phyloP scores from a whole-genome alignment of 2,113 vertebrate species.

The Sciurus niger region DNA sequence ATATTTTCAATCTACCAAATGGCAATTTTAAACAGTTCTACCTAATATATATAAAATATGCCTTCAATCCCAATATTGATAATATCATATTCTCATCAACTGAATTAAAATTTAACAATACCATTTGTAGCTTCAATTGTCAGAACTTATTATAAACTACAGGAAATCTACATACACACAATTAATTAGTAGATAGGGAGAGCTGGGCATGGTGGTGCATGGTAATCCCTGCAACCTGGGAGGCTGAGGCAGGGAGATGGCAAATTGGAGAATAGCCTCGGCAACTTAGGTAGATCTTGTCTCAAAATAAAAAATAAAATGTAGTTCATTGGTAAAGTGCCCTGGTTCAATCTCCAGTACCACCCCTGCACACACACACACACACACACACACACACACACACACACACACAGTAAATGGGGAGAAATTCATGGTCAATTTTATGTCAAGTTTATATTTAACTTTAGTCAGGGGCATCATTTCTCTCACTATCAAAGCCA shows the following conservation, averaged over 20 bases:
- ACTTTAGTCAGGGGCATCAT: constrained; percentile 38
- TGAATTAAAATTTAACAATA: neutral
- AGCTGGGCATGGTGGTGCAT: no score
- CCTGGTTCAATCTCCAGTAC: no score
- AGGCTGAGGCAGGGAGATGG: no score
- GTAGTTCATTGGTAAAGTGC: no score
- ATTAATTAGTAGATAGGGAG: neutral
- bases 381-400: no score
- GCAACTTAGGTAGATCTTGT: no score
- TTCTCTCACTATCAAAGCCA: constrained; percentile 56
- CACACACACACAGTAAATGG: neutral
- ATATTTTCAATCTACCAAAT: neutral
- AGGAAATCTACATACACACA: neutral
- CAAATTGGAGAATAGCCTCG: no score
- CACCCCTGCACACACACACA: no score
- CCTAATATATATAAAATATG: neutral
- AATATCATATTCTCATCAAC: neutral
- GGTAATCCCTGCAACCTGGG: no score
- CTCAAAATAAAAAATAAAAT: no score
- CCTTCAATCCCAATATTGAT: neutral
- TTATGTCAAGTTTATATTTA: no score
- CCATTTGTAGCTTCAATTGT: neutral
- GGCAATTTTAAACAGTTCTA: neutral
- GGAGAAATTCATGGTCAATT: neutral
- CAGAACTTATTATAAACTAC: neutral